Evolutionary conservation across 2,797 vertebrate genomes (phyloP).

Genomic region (Potorous gilbertii): DNA sequence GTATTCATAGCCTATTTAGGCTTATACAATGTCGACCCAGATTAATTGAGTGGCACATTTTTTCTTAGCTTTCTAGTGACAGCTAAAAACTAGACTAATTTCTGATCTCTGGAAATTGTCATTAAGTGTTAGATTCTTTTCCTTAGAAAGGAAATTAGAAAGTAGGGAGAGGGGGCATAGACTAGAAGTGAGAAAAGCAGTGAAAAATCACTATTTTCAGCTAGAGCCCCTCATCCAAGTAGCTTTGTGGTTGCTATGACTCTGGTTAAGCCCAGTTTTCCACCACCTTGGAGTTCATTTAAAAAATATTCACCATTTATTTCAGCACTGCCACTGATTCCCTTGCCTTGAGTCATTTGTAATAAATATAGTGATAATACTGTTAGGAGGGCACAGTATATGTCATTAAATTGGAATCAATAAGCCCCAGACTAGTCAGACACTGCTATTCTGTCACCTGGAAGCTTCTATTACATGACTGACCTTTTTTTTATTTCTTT

Average conservation of each 20-base stretch:
- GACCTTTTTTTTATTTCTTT: conserved; percentile 52
- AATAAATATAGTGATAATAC: conserved; percentile 10
- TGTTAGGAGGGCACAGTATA: conserved; percentile 19
- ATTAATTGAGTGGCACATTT: not conserved
- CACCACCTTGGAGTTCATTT: not conserved
- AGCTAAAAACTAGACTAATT: not conserved
- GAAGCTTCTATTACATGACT: conserved; percentile 40
- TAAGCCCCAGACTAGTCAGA: conserved; percentile 62
- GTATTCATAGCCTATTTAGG: not conserved
- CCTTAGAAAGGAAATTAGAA: not conserved
- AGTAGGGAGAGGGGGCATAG: not conserved
- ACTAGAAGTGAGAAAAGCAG: not conserved
- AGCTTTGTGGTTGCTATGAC: not conserved
- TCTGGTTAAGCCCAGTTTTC: not conserved
- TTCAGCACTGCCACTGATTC: not conserved
- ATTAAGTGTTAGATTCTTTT: not conserved
- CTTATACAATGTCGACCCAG: not conserved
- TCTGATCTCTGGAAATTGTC: not conserved
- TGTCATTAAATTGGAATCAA: conserved; percentile 58
- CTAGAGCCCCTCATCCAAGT: not conserved
- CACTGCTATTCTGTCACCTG: not conserved
- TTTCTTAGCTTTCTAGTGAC: not conserved
- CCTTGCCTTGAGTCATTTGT: conserved; percentile 37
- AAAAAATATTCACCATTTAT: conserved; percentile 42
- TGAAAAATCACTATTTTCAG: not conserved